A percentile compares a stretch with the other conserved stretches of the same genome.
Conservation (phyloP, 2,888 invertebrate genomes). For the Patella pellucida region DNA sequence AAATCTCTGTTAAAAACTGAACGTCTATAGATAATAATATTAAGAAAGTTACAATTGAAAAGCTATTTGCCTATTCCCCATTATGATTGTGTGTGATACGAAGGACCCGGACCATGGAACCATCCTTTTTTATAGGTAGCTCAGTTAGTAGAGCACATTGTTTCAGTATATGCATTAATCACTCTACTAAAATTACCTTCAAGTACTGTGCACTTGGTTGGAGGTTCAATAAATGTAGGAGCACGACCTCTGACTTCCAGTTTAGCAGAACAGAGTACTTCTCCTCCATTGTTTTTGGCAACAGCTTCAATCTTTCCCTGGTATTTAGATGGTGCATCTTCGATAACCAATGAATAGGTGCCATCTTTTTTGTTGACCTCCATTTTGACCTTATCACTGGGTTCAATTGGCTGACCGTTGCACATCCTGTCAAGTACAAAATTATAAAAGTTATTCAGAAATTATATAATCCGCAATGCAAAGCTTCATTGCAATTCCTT, state of each 20-base stretch:
- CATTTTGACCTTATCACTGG: slow-evolving; percentile 56
- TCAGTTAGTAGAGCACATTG: too few species aligned
- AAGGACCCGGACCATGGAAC: too few species aligned
- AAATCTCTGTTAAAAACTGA: too few species aligned
- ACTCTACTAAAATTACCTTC: slow-evolving; percentile 50
- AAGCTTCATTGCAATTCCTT: too few species aligned
- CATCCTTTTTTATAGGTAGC: too few species aligned
- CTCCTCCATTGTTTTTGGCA: slow-evolving; percentile 81
- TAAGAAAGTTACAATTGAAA: too few species aligned
- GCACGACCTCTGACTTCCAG: slow-evolving; percentile 69
- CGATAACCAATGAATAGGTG: slow-evolving; percentile 77
- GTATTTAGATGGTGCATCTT: slow-evolving; percentile 82
- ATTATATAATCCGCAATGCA: background rate
- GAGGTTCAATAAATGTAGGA: slow-evolving; percentile 66
- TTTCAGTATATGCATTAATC: too few species aligned
- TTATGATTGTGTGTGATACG: too few species aligned
- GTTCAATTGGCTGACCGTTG: slow-evolving; percentile 64
- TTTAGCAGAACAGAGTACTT: slow-evolving; percentile 75
- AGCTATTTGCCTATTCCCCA: too few species aligned
- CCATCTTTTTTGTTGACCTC: slow-evolving; percentile 69
- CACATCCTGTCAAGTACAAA: slow-evolving; percentile 49
- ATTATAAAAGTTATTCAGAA: slow-evolving; percentile 18
- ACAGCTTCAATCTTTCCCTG: slow-evolving; percentile 81
- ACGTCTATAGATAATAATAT: too few species aligned
- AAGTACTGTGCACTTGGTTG: slow-evolving; percentile 69